Conservation (phyloP, 2,113 vertebrate genomes). For the Miniopterus natalensis region DNA sequence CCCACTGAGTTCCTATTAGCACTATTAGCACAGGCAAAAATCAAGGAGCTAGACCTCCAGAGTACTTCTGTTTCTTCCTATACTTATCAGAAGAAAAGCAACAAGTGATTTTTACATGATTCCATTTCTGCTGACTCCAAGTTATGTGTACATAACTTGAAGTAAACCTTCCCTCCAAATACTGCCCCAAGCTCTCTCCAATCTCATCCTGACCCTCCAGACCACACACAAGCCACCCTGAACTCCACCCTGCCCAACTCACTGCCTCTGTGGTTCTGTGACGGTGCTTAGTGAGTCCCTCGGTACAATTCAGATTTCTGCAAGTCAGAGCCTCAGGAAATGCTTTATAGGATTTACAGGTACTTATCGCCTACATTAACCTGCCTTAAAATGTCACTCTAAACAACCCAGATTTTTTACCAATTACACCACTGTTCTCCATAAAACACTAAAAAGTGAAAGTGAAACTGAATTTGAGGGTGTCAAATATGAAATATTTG, state of each 20-base stretch:
- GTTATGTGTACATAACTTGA: neutral
- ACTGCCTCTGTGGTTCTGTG: neutral
- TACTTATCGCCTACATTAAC: neutral
- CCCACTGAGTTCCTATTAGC: neutral
- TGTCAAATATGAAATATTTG: neutral
- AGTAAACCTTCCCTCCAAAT: neutral
- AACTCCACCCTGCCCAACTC: neutral
- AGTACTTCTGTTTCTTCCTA: neutral
- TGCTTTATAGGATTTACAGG: neutral
- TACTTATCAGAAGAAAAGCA: neutral
- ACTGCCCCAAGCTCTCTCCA: neutral
- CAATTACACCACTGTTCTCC: neutral
- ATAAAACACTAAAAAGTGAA: neutral
- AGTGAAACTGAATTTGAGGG: conserved; percentile 17
- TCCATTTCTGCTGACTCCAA: neutral
- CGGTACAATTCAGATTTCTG: neutral
- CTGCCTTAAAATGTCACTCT: neutral
- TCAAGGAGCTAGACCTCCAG: neutral
- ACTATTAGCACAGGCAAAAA: neutral
- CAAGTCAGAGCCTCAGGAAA: neutral
- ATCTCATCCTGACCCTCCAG: neutral
- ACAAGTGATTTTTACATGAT: neutral
- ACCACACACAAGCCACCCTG: neutral
- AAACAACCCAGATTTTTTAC: neutral
- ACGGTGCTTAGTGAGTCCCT: neutral